Evolutionary conservation across 2,797 vertebrate species (phyloP), one percentile per base, ranked within the genome.

Genomic region (Cetoscarus ocellatus): DNA sequence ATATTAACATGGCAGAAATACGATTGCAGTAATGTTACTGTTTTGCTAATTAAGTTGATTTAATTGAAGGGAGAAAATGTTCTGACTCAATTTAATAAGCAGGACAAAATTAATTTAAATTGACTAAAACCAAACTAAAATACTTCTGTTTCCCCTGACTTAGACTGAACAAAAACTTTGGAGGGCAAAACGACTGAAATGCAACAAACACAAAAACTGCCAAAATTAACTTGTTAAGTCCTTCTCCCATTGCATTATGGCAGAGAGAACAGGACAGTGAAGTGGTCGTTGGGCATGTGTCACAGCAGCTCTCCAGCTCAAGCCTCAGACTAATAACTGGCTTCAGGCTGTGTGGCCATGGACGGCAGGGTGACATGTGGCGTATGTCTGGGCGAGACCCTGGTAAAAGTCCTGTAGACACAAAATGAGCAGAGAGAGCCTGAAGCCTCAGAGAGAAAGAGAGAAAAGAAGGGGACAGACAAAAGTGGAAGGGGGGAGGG

Each of bases 321-420:
- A 86, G 73, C 76, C 70, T 89, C 80, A 85, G 87, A 86, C 80
- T 68, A 55, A 27, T 69, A 61, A 81, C 55, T 70, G 69, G 79
- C 92, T 88, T n/a, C 73, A 67, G 89, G 89, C 89, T 27, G 69
- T 39, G 74, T 72, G 85, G 83, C 80, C 76, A 18, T 49, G 78
- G 87, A 89, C 73, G 45, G 88, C 72, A 47, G 80, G 73, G 72
- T 92, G 88, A 93, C 89, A 88, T 84, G 86, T 89, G 90, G 87
- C 90, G 92, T 93, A 93, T 93, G 92, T 92, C 91, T 90, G 89
- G 82, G 88, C 82, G 82, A 92, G 90, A 93, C 84, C 89, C 80
- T 83, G 81, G 75, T 91, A 88, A 92, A 88, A 88, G 83, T 93
- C 92, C 88, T 54, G 82, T 85, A 90, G 92, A 87, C 90, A 90